Conservation (phyloP, 64 coral and sea anemone species). For the Actinia tenebrosa region DNA sequence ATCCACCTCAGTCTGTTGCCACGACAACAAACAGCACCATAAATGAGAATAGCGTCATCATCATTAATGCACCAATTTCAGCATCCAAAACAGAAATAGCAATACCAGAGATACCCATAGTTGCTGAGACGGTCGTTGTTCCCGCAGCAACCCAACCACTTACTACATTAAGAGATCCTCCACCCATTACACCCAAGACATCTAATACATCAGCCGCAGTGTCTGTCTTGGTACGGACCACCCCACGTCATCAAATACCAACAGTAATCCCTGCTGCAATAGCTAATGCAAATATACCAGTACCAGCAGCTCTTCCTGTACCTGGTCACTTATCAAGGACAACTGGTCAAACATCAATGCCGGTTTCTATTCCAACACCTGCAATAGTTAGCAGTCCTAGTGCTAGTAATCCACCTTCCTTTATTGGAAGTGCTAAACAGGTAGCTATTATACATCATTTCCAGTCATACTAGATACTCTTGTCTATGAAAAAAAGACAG, state of each 20-base stretch:
- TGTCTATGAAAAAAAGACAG: too few species aligned
- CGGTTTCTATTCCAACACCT: slow-evolving; percentile 92
- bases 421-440: slow-evolving; percentile 93
- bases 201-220: slow-evolving; percentile 60
- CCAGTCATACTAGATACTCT: too few species aligned
- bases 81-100: neutral
- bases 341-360: slow-evolving; percentile 51
- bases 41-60: neutral
- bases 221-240: slow-evolving; percentile 79
- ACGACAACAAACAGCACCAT: neutral
- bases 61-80: neutral
- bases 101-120: neutral
- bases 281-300: slow-evolving; percentile 76
- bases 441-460: slow-evolving; percentile 11
- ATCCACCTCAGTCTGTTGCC: neutral
- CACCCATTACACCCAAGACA: slow-evolving; percentile 5
- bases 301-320: slow-evolving; percentile 83
- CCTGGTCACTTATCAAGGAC: slow-evolving; percentile 65
- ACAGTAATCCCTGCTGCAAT: slow-evolving; percentile 84
- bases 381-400: slow-evolving; percentile 89
- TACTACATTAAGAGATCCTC: slow-evolving; percentile 9
- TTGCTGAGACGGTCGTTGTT: neutral
- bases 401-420: slow-evolving; percentile 68
- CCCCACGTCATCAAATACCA: slow-evolving; percentile 41
- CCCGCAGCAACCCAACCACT: slow-evolving; percentile 3